These are phyloP conservation scores for Sebastes baramenuke DNA, from an alignment of 2,797 vertebrate genomes.

Conservation along the genomic window DNA sequence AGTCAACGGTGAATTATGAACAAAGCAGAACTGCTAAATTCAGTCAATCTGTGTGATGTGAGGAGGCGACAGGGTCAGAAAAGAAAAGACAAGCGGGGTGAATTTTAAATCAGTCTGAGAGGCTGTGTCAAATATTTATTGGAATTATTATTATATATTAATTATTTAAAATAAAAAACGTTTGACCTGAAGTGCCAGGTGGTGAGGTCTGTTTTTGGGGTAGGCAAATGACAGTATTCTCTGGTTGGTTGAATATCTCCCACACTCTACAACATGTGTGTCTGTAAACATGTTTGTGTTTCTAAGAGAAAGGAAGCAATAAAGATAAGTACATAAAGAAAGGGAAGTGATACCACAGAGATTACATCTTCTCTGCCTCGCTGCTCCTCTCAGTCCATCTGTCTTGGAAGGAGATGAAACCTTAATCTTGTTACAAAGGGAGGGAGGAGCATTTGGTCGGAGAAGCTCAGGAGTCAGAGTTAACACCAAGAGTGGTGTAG, in stretches of 20 bases:
- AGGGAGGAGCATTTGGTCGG: conserved; percentile 20
- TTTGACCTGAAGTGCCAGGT: neutral
- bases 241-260: neutral
- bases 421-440: conserved; percentile 71
- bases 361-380: conserved; percentile 30
- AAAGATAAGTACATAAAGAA: neutral
- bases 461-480: conserved; percentile 9
- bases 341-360: conserved; percentile 21
- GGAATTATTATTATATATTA: neutral
- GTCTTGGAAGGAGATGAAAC: conserved; percentile 61
- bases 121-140: neutral
- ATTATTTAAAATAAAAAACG: neutral
- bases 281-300: conserved; percentile 17
- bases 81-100: neutral
- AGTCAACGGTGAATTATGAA: neutral
- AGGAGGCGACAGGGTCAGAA: neutral
- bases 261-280: neutral
- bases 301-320: neutral
- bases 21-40: neutral
- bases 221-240: neutral
- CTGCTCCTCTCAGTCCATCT: conserved; percentile 55
- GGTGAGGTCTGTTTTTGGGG: neutral
- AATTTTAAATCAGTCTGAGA: neutral
- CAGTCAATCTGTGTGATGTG: neutral
- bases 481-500: neutral